These are phyloP conservation scores for Chaetogeoica ovagalla DNA, from an alignment of 2,888 invertebrate genomes.

Conservation along the genomic window DNA sequence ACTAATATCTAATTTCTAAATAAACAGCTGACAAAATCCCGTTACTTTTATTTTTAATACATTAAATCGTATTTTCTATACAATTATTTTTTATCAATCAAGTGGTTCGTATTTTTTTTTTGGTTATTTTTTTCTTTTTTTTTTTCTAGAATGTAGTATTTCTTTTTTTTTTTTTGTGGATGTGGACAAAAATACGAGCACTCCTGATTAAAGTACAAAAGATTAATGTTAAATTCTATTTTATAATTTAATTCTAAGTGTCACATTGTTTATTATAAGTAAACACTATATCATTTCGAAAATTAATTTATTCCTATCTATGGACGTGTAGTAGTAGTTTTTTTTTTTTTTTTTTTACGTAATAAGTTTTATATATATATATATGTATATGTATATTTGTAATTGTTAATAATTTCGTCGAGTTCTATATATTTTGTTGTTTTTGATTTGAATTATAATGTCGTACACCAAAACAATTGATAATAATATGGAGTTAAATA, in stretches of 20 bases:
- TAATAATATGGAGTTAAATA: conserved; percentile 42
- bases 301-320: neutral
- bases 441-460: neutral
- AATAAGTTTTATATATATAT: neutral
- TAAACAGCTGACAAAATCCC: conserved; percentile 52
- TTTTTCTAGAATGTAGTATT: conserved; percentile 34
- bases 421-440: neutral
- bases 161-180: conserved; percentile 32
- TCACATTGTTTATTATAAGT: neutral
- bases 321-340: neutral
- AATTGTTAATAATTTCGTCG: neutral
- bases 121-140: conserved; percentile 25
- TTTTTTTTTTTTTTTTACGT: conserved; percentile 3
- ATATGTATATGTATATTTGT: neutral
- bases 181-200: conserved; percentile 50
- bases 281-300: neutral
- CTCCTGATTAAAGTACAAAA: conserved; percentile 51
- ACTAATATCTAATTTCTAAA: conserved; percentile 40
- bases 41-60: conserved; percentile 52
- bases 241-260: neutral
- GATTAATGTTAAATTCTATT: conserved; percentile 42
- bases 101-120: conserved; percentile 29
- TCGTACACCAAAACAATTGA: conserved; percentile 4
- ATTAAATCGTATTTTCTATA: conserved; percentile 26
- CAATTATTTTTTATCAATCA: conserved; percentile 51